Base-by-base conservation (phyloP, 2,113 vertebrate genomes). In the Coracopsis vasa region DNA sequence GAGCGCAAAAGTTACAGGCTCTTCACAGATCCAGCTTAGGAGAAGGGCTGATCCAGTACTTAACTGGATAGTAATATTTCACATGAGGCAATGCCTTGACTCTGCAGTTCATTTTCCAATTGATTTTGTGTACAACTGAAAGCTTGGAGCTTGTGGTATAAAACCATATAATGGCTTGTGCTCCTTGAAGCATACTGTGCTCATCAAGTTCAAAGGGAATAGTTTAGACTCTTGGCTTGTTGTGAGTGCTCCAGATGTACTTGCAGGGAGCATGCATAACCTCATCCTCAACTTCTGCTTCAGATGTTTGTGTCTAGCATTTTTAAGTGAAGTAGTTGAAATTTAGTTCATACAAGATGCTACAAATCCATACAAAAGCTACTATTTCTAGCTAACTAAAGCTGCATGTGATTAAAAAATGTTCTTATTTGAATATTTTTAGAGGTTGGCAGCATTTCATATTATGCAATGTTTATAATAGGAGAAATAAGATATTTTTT, bases 281-380 rank as follows among this genome's bases (percentile, higher is more conserved):
- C 72, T 94, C 45, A 42, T 83, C 51, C 31, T 77, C 58, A 73
- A 20, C 70, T 82, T 80, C 86, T 94, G 58, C 60, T 83, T 91
- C 72, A 62, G 9, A 70, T 80, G 42, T 88, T 96, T 95, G 31
- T 83, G 69, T 70, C 41, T 62, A 80, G 60, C 60, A 61, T 91
- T 95, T 96, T 83, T 27, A 21, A 92, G 48, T 82, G 61, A 91
- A 83, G 66, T 16, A 67, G 44, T 66, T 88, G 80, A 94, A 92
- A 83, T 77, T 72, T 73, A 88, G 24, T 83, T 48, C 64, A 25
- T 80, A 24, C 21, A 24, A 58, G 33, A 58, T 58, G 56, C 56
- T 58, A 35, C 56, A 70, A 93, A 88, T 82, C 62, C 60, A 42
- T 79, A n/a, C 25, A 66, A 70, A 94, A 79, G 13, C 41, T 90